Evolutionary conservation across 2,797 vertebrate species (phyloP), one percentile per base, ranked within the genome.

Genomic region (Eurystomus glaucurus): DNA sequence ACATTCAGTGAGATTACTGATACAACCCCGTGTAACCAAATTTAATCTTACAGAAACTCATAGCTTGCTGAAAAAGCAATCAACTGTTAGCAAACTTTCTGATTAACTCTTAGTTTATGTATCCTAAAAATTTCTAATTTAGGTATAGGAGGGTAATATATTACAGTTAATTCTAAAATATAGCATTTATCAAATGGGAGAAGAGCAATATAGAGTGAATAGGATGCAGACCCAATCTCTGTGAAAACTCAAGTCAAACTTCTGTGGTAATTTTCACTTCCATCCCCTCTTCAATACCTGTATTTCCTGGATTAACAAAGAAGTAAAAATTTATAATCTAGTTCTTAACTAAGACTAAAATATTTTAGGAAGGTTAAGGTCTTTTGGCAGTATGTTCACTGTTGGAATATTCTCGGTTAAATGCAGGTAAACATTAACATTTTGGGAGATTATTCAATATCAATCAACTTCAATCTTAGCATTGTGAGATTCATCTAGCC

Each of bases 81-180:
- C 1, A 74, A 25, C 5, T 52, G 22, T 48, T 77, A 31, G 2
- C 8, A 78, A 50, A 23, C 3, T 46, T 76, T 51, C 35, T 45
- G 6, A 70, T 70, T 43, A 46, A 22, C 5, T 74, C 6, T 18
- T 83, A 33, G 1, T n/a, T 83, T 39, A 66, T 5, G 3, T 62
- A 70, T 33, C 7, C 13, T 69, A 50, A 88, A 48, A 48, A 80
- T 31, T 58, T 66, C 4, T 46, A 26, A 12, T 16, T 37, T 68
- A 12, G 1, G 3, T 55, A 26, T 64, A 26, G 22, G 26, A 68
- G 1, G 4, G 1, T 1, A 69, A 3, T 17, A 43, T n/a, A 51
- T 39, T 80, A 25, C n/a, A 72, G 64, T 68, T 48, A 39, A 64
- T 65, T 72, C 10, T 51, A 23, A 72, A 69, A 7, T 29, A 58